phyloP scores from a whole-genome alignment of 2,888 invertebrate genomes.

The Microplitis deprimator region DNA sequence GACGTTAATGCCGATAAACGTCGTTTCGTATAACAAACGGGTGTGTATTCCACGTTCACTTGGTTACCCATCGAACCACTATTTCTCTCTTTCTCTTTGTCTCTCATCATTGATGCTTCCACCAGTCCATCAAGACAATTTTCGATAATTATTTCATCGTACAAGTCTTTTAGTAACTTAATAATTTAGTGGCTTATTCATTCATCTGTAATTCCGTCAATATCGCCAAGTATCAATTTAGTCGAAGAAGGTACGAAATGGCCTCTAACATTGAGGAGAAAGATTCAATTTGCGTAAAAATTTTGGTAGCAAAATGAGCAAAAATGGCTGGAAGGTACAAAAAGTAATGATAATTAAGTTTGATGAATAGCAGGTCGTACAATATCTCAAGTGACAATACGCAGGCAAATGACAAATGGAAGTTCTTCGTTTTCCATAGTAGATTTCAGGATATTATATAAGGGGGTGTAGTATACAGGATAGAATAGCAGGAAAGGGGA shows the following conservation, averaged over 20 bases:
- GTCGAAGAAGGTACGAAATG: too few species aligned
- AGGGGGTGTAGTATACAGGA: background rate
- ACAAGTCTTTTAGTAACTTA: conserved; percentile 10
- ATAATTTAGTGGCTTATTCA: background rate
- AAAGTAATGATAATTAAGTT: conserved; percentile 3
- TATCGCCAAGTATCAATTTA: background rate
- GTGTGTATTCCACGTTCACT: conserved; percentile 49
- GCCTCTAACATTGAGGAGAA: background rate
- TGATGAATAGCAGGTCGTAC: conserved; percentile 34
- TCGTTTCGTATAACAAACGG: conserved; percentile 60
- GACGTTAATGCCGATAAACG: conserved; percentile 64
- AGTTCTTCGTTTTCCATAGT: conserved; percentile 29
- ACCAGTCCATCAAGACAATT: conserved; percentile 21
- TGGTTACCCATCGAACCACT: conserved; percentile 34
- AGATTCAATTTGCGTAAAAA: too few species aligned
- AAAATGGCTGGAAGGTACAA: background rate
- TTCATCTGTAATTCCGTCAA: background rate
- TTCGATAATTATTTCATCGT: conserved; percentile 28
- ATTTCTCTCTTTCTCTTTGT: conserved; percentile 26
- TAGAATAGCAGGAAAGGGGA: conserved; percentile 25
- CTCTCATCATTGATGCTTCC: conserved; percentile 26
- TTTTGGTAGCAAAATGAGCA: too few species aligned
- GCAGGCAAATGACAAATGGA: conserved; percentile 53
- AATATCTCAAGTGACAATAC: conserved; percentile 61
- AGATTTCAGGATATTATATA: conserved; percentile 8